A percentile compares a stretch with the other conserved stretches of the same genome.
Conservation (phyloP, 1,140 invertebrate species). For the Cyclina sinensis region DNA sequence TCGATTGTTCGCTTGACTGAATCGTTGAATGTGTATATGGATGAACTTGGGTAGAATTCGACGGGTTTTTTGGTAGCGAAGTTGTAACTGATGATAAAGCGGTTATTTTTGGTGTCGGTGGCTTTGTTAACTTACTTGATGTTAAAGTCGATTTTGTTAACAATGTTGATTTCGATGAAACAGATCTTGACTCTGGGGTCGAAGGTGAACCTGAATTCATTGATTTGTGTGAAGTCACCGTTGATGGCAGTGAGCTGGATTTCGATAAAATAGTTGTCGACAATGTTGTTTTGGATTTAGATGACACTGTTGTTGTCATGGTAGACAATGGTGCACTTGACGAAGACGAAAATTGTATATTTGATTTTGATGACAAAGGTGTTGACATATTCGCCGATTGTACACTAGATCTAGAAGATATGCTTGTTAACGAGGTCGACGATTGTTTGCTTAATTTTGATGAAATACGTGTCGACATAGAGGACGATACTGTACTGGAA, state of each 20-base stretch:
- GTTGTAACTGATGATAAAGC: no score
- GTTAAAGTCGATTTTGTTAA: no score
- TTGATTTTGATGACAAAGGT: not conserved
- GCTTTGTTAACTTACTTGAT: no score
- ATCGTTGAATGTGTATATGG: no score
- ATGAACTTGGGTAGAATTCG: no score
- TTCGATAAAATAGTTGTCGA: not conserved
- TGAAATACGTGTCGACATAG: not conserved
- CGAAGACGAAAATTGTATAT: not conserved
- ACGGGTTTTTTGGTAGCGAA: no score
- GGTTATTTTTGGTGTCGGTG: no score
- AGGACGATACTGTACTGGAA: not conserved
- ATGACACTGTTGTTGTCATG: not conserved
- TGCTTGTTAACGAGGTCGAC: not conserved
- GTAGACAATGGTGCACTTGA: not conserved
- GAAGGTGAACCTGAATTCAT: not conserved
- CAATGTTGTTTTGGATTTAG: not conserved
- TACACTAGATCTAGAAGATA: not conserved
- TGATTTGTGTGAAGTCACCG: not conserved
- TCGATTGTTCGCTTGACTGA: no score
- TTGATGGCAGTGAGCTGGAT: no score
- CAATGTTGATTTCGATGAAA: no score
- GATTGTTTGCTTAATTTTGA: not conserved
- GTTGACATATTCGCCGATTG: not conserved
- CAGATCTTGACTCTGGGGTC: no score